Evolutionary conservation across 2,113 vertebrate species (phyloP).

Genomic region (Labrus mixtus): DNA sequence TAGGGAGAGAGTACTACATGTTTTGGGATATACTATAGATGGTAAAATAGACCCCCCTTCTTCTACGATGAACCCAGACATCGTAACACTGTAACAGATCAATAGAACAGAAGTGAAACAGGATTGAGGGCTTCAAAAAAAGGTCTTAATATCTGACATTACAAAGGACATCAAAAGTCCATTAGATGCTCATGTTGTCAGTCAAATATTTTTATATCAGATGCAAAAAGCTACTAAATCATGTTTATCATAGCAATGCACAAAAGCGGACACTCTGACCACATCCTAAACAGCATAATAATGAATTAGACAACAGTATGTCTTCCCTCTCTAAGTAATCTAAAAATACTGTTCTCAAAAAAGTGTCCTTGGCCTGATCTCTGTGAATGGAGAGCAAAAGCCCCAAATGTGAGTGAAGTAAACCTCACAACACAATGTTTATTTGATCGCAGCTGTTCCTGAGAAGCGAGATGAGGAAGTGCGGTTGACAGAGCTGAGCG

Average conservation of each 20-base stretch:
- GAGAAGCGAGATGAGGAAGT: conserved; percentile 55
- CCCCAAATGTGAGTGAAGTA: conserved; percentile 55
- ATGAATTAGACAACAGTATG: conserved; percentile 31
- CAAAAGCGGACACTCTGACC: background rate
- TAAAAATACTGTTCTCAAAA: conserved; percentile 64
- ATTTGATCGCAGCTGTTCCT: conserved; percentile 75
- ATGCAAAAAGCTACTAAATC: conserved; percentile 9
- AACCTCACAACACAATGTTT: conserved; percentile 61
- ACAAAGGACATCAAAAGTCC: too few species aligned
- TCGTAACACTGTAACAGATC: background rate
- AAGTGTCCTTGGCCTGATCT: conserved; percentile 7
- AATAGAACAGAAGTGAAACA: background rate
- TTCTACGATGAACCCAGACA: background rate
- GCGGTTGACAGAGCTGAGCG: conserved; percentile 33
- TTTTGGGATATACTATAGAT: too few species aligned
- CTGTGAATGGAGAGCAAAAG: conserved; percentile 40
- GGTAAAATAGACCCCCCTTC: too few species aligned
- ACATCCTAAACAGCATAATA: conserved; percentile 15
- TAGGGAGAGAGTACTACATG: too few species aligned
- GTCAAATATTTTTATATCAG: background rate
- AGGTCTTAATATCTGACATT: too few species aligned
- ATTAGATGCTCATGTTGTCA: background rate
- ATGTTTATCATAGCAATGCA: conserved; percentile 14
- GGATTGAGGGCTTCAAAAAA: background rate
- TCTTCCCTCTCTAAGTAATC: conserved; percentile 29